These are phyloP conservation scores for Himalopsyche tibetana DNA, from an alignment of 2,888 invertebrate genomes.

Conservation along the genomic window DNA sequence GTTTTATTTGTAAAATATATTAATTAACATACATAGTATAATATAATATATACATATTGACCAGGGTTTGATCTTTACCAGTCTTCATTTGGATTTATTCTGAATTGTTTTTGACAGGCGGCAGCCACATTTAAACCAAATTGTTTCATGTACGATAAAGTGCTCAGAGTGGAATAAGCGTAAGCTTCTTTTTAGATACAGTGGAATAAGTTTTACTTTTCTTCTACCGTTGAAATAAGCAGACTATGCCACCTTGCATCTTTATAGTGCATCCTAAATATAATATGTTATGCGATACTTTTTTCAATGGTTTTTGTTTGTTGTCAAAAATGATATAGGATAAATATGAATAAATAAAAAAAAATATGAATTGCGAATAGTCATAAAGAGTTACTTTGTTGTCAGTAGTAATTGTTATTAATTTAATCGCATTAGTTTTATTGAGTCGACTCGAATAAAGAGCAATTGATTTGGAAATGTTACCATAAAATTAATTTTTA, in stretches of 20 bases:
- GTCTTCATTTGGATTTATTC: conserved; percentile 7
- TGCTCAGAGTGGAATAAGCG: no score
- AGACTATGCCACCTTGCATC: no score
- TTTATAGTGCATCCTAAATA: no score
- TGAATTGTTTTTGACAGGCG: not conserved
- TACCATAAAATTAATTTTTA: conserved; percentile 35
- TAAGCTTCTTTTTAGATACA: no score
- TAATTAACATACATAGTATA: conserved; percentile 7
- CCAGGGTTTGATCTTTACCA: conserved; percentile 31
- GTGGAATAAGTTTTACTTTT: no score
- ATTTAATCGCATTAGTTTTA: conserved; percentile 41
- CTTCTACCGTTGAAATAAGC: no score
- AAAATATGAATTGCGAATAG: conserved; percentile 40
- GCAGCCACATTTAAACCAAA: not conserved
- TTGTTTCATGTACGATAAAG: no score
- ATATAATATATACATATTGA: conserved; percentile 17
- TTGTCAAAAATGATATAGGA: conserved; percentile 13
- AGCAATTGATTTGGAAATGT: conserved; percentile 32
- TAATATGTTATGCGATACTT: no score
- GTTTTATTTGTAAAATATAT: conserved; percentile 23
- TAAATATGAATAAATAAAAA: not conserved
- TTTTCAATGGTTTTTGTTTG: no score
- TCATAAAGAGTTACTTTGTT: conserved; percentile 40
- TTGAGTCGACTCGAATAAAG: conserved; percentile 33
- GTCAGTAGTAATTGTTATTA: conserved; percentile 38